Evolutionary conservation across 2,888 invertebrate genomes (phyloP).

Genomic region (Melolontha melolontha): DNA sequence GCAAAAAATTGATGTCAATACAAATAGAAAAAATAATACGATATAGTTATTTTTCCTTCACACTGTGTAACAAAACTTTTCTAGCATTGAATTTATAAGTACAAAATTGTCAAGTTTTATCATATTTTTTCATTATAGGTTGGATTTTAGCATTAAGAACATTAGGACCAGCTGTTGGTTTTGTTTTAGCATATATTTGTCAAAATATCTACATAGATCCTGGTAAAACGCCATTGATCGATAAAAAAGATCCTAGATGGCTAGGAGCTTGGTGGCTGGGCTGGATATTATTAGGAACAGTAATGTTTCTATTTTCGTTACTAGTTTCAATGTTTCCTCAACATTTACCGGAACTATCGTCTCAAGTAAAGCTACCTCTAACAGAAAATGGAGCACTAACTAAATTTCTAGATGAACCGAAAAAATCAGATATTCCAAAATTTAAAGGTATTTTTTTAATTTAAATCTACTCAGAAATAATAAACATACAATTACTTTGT

Average conservation of each 20-base stretch:
- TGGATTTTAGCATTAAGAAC: conserved; percentile 67
- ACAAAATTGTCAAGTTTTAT: neutral
- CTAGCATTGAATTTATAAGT: too few species aligned
- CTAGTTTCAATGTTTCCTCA: conserved; percentile 76
- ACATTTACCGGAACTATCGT: conserved; percentile 37
- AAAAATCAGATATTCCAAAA: conserved; percentile 59
- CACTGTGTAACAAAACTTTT: too few species aligned
- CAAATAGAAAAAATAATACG: too few species aligned
- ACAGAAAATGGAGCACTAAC: conserved; percentile 39
- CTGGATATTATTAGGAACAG: conserved; percentile 67
- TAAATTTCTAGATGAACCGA: neutral
- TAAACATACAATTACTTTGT: too few species aligned
- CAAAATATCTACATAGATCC: conserved; percentile 73
- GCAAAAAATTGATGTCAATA: too few species aligned
- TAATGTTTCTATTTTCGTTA: conserved; percentile 72
- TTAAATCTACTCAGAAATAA: neutral
- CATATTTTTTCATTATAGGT: conserved; percentile 57
- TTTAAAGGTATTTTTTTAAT: conserved; percentile 58
- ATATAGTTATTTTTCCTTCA: too few species aligned
- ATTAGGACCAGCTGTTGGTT: conserved; percentile 72
- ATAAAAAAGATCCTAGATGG: conserved; percentile 75
- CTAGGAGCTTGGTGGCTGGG: conserved; percentile 85
- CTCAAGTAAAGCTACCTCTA: conserved; percentile 20
- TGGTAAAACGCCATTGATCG: conserved; percentile 71
- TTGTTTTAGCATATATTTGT: conserved; percentile 67